Conservation (phyloP, 2,888 invertebrate species). For the Drosophila peninsularis region DNA sequence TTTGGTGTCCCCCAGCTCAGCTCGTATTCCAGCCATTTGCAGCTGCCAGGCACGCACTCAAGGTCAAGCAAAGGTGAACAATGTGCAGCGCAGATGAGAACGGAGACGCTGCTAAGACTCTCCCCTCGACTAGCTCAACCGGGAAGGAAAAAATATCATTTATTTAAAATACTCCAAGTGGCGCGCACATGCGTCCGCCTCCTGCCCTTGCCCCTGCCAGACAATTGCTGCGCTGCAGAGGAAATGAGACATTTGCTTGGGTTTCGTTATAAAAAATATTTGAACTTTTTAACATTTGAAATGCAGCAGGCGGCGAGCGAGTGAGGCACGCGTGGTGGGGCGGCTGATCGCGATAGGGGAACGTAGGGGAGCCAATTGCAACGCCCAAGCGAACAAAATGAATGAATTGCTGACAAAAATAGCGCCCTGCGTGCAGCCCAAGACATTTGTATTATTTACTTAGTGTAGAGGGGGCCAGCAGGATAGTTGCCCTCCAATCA, state of each 20-base stretch:
- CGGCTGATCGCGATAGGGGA: conserved; percentile 27
- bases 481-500: conserved; percentile 16
- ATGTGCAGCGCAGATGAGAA: conserved; percentile 69
- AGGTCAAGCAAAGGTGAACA: conserved; percentile 79
- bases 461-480: conserved; percentile 1
- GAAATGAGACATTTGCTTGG: conserved; percentile 76
- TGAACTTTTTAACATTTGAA: conserved; percentile 79
- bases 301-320: conserved; percentile 61
- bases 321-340: conserved; percentile 51
- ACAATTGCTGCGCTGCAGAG: conserved; percentile 69
- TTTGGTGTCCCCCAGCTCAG: conserved; percentile 4
- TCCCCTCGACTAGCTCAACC: conserved; percentile 31
- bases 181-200: conserved; percentile 53
- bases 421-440: conserved; percentile 51
- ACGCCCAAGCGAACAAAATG: conserved; percentile 51
- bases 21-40: conserved; percentile 23
- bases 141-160: conserved; percentile 54
- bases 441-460: conserved; percentile 54
- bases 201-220: conserved; percentile 19
- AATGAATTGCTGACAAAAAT: conserved; percentile 78
- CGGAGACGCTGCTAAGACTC: conserved; percentile 33
- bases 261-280: conserved; percentile 63
- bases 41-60: conserved; percentile 63
- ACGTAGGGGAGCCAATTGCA: conserved; percentile 62
- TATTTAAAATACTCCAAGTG: conserved; percentile 64